Evolutionary conservation across 1,140 invertebrate genomes (phyloP), one percentile per base, ranked within the genome.

Genomic region (Caerostris extrusa): DNA sequence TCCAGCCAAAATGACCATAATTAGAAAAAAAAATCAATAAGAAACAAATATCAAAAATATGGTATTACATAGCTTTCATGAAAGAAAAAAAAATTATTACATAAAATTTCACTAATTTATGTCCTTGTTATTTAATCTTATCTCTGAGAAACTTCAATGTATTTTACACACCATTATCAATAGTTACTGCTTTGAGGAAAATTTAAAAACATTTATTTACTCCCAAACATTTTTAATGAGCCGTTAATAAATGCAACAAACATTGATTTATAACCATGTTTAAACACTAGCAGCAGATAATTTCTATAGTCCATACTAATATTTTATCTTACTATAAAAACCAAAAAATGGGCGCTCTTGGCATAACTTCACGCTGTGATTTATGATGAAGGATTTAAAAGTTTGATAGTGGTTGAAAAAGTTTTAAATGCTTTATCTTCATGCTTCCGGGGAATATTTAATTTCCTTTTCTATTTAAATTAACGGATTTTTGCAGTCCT

Each of bases 401-500:
- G 53, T 83, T 58, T 83, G 5, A 58, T 57, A 58, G 82, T n/a
- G 55, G 82, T n/a, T 56, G 82, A 56, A 58, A 58, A 83, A 83
- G 55, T 83, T 58, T 58, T 55, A 10, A 83, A 83, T 83, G 82
- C 82, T 83, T 83, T 83, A 83, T 83, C 53, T 58, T 56, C 17
- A 34, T 55, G 82, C 56, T 83, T 58, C 82, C 82, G 53, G 55
- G 14, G 19, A 83, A 83, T 83, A 83, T 83, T 83, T 83, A 83
- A 83, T 87, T 87, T 61, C 85, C 85, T 87, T 87, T 64, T 61
- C 85, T 53, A 87, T 87, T 87, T 87, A 64, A 87, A 87, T 87
- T 87, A 87, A 87, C 60, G 58, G 60, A 85, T 87, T 83, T 83
- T 83, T 34, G 7, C 85, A 67, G 85, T 61, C 34, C 17, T 87